A percentile compares a stretch with the other conserved stretches of the same genome.
These are phyloP conservation scores for Drosophila rellima DNA, from an alignment of 2,888 invertebrate genomes.

Conservation along the genomic window DNA sequence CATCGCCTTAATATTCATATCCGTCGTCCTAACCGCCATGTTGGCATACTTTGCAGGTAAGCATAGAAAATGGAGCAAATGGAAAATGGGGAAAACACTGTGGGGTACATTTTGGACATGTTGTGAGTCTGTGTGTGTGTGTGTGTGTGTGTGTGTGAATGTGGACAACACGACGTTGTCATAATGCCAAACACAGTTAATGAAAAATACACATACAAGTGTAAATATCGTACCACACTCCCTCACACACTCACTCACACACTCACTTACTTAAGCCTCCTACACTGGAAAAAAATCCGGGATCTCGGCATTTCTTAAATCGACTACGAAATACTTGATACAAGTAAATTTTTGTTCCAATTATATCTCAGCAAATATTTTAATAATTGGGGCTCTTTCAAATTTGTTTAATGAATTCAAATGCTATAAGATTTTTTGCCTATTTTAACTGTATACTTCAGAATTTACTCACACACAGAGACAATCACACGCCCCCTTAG, in stretches of 20 bases:
- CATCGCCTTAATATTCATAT: slow-evolving; percentile 95
- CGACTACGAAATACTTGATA: too few species aligned
- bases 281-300: too few species aligned
- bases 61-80: slow-evolving; percentile 73
- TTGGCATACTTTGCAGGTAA: slow-evolving; percentile 98
- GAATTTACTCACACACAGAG: slow-evolving; percentile 12
- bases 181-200: slow-evolving; percentile 69
- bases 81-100: background rate
- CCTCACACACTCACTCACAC: slow-evolving; percentile 25
- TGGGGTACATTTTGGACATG: slow-evolving; percentile 17
- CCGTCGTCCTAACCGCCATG: slow-evolving; percentile 96
- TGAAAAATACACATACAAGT: slow-evolving; percentile 72
- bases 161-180: slow-evolving; percentile 52
- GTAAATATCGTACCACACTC: slow-evolving; percentile 55
- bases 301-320: too few species aligned
- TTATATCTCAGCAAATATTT: too few species aligned
- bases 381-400: too few species aligned
- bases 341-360: too few species aligned
- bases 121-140: background rate
- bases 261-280: slow-evolving; percentile 3
- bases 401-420: too few species aligned
- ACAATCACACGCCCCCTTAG: too few species aligned
- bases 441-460: slow-evolving; percentile 11
- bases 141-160: slow-evolving; percentile 20
- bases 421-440: too few species aligned